These are phyloP conservation scores for Charanyca ferruginea DNA, from an alignment of 2,888 invertebrate genomes.

Conservation along the genomic window DNA sequence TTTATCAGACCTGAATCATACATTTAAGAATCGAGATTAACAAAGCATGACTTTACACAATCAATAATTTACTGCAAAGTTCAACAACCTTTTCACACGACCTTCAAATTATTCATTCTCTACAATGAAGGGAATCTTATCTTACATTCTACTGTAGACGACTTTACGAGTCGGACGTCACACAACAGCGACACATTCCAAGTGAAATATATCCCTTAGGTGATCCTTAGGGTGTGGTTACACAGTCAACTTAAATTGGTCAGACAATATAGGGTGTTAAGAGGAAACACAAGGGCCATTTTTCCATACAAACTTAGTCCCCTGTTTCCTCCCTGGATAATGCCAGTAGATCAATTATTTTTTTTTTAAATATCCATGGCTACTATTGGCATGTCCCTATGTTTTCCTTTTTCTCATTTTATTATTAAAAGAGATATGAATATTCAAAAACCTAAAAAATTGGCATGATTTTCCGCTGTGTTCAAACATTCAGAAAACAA, in stretches of 20 bases:
- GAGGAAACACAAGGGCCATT: no score
- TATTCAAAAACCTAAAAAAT: no score
- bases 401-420: no score
- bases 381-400: no score
- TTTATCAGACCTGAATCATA: slow-evolving; percentile 28
- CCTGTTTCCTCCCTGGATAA: no score
- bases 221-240: slow-evolving; percentile 61
- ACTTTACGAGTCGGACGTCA: slow-evolving; percentile 58
- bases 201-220: slow-evolving; percentile 65
- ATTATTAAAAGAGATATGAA: no score
- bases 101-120: slow-evolving; percentile 26
- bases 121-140: slow-evolving; percentile 47
- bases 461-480: no score
- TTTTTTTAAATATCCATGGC: no score
- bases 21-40: slow-evolving; percentile 20
- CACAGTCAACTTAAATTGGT: not conserved
- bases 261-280: no score
- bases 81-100: slow-evolving; percentile 15
- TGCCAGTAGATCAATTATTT: no score
- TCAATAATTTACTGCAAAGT: slow-evolving; percentile 28
- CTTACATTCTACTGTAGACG: slow-evolving; percentile 43
- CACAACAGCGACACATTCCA: slow-evolving; percentile 57
- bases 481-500: no score
- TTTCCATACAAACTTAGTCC: no score
- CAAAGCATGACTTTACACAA: slow-evolving; percentile 24